phyloP scores from a whole-genome alignment of 2,888 invertebrate genomes.

The Baronia brevicornis region DNA sequence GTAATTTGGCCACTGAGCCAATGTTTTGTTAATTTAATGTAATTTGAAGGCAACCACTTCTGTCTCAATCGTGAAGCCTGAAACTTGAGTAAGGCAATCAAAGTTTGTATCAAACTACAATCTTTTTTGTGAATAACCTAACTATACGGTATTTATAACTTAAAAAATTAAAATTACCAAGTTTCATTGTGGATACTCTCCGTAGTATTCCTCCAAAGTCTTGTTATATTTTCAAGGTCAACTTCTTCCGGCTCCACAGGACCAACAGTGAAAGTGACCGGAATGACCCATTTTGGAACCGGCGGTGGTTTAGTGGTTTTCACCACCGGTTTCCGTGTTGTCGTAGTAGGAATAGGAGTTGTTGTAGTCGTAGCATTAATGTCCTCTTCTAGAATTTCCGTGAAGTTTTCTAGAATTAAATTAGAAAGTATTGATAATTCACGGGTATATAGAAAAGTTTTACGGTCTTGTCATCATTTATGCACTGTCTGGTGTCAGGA shows the following conservation, averaged over 20 bases:
- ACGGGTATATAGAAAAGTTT: constrained; percentile 61
- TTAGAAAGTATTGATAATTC: constrained; percentile 17
- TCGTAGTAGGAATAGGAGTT: constrained; percentile 35
- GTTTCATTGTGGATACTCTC: constrained; percentile 49
- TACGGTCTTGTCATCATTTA: no score
- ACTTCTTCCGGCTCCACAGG: constrained; percentile 69
- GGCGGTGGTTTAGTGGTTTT: constrained; percentile 41
- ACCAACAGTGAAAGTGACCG: constrained; percentile 84
- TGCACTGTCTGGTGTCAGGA: no score
- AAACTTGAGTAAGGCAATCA: no score
- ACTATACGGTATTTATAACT: neutral
- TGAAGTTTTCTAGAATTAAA: constrained; percentile 56
- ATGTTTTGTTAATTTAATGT: no score
- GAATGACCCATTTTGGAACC: constrained; percentile 82
- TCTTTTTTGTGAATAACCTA: no score
- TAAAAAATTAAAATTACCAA: constrained; percentile 37
- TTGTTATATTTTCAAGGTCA: constrained; percentile 46
- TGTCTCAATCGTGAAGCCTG: no score
- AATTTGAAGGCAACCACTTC: no score
- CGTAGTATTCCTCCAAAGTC: constrained; percentile 40
- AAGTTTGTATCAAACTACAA: no score
- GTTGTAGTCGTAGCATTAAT: constrained; percentile 50
- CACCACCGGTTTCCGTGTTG: constrained; percentile 29
- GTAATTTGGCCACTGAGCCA: no score
- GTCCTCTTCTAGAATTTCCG: constrained; percentile 57